Base-by-base conservation (phyloP, 2,888 invertebrate species). In the Anodontia alba region DNA sequence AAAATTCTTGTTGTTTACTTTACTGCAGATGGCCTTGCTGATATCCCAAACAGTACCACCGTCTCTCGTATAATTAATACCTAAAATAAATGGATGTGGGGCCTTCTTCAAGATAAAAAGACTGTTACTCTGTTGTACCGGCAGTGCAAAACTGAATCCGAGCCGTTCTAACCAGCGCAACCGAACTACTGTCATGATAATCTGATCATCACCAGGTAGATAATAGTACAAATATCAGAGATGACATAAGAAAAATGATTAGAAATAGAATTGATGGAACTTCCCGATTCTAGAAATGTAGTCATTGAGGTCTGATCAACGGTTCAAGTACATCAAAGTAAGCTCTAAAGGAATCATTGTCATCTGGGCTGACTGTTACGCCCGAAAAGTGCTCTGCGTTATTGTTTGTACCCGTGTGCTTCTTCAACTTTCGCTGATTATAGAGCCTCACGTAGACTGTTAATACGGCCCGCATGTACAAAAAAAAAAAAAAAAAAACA, bases 31-130 rank as follows among this genome's bases (percentile, higher is more conserved):
- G n/a, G 43, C 0, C 31, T 29, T 26, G 46, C 31, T 42, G 43
- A 66, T 67, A 29, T 38, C 33, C 26, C 46, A 74, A 46, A 43
- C 74, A 26, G 62, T 43, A 66, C 23, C 31, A 7, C 15, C 17
- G 36, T 8, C 70, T 43, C 57, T 57, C 74, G 66, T 74, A 67
- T 74, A 74, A 1, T 74, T n/a, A 66, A 29, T 43, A 51, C 74
- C 74, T 20, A 74, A 49, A 66, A 74, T 74, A 20, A 74, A 62
- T 26, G 74, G 66, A 49, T 74, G 74, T 26, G 74, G 43, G 1
- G 74, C 46, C 8, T 46, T 26, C 20, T 42, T 15, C 26, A 74
- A 31, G 7, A 74, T 66, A 67, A 43, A n/a, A n/a, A 74, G 0
- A 74, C 74, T 57, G 46, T 26, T 57, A 43, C 15, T 72, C 77